These are phyloP conservation scores for Phainopepla nitens DNA, from an alignment of 2,113 vertebrate species.

Conservation along the genomic window DNA sequence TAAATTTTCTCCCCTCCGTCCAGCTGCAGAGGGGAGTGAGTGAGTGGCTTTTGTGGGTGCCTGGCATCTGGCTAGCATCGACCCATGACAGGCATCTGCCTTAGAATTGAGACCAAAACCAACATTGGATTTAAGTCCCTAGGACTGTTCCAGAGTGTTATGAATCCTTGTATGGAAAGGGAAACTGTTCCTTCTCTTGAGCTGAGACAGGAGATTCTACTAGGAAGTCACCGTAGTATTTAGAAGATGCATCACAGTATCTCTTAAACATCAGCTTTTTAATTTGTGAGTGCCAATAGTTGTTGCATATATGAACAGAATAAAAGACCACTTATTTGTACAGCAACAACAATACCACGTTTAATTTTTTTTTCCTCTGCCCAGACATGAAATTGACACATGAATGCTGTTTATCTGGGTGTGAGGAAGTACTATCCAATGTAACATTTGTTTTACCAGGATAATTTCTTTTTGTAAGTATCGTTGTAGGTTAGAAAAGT, in stretches of 20 bases:
- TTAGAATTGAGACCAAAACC: background rate
- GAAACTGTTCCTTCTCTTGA: background rate
- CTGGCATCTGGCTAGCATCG: fast-evolving
- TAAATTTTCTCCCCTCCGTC: background rate
- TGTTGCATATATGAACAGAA: background rate
- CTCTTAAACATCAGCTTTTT: background rate
- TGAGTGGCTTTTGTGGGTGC: background rate
- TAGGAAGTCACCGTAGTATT: background rate
- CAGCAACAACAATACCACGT: background rate
- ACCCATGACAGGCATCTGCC: background rate
- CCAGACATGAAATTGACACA: background rate
- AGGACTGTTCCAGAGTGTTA: background rate
- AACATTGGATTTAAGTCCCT: background rate
- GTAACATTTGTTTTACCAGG: background rate
- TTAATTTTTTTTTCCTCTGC: background rate
- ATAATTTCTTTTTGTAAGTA: background rate
- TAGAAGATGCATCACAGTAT: background rate
- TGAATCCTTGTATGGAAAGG: background rate
- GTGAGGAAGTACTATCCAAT: background rate
- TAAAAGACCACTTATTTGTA: background rate
- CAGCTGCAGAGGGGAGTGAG: background rate
- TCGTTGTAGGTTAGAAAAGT: background rate
- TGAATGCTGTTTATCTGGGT: background rate
- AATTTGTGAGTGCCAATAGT: background rate
- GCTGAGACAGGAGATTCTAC: background rate